Percentiles rank a stretch among this genome's conserved stretches.
These are phyloP conservation scores for Metellina segmentata DNA, from an alignment of 2,888 invertebrate genomes.

Conservation along the genomic window DNA sequence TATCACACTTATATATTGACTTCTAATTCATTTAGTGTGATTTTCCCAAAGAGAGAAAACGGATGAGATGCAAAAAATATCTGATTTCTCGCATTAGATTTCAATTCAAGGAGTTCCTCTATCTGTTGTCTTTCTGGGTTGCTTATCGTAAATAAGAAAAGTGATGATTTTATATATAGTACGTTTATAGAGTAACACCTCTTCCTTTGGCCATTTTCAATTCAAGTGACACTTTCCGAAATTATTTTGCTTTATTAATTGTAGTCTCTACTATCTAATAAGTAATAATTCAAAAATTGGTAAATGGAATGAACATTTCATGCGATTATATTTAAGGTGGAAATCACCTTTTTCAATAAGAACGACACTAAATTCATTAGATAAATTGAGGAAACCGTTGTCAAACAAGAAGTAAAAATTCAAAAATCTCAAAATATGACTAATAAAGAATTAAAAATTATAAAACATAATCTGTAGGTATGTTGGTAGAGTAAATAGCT, in stretches of 20 bases:
- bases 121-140: not conserved
- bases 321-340: too few relatives aligned
- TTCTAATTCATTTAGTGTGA: conserved; percentile 15
- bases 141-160: not conserved
- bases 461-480: too few relatives aligned
- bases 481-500: too few relatives aligned
- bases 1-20: not conserved
- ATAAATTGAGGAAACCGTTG: too few relatives aligned
- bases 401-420: too few relatives aligned
- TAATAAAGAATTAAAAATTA: too few relatives aligned
- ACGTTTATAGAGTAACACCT: not conserved
- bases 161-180: not conserved
- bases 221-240: not conserved
- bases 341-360: too few relatives aligned
- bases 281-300: too few relatives aligned
- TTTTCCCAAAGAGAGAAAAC: not conserved
- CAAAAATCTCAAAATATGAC: too few relatives aligned
- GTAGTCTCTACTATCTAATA: not conserved
- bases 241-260: not conserved
- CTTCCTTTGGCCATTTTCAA: not conserved
- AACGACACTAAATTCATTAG: too few relatives aligned
- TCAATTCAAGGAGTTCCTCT: not conserved
- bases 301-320: too few relatives aligned
- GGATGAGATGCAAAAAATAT: not conserved
- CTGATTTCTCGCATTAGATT: not conserved